phyloP scores from a whole-genome alignment of 2,113 vertebrate genomes.

The Neolamprologus cancellatus region DNA sequence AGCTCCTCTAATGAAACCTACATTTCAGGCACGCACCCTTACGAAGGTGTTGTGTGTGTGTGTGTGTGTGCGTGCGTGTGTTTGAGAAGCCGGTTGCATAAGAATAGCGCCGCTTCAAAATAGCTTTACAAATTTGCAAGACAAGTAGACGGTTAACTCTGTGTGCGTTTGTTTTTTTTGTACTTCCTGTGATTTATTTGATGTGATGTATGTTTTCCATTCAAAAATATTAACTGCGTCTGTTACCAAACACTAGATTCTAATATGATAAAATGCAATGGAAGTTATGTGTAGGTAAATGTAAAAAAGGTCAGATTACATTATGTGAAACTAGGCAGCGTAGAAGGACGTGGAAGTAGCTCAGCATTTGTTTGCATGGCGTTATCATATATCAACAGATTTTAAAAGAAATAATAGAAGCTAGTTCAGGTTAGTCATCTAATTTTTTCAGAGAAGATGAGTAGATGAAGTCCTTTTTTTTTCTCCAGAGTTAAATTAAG shows the following conservation, averaged over 20 bases:
- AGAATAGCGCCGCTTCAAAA: background rate
- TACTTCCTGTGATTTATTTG: background rate
- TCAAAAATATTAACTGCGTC: background rate
- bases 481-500: background rate
- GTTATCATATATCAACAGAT: background rate
- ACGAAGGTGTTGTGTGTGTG: constrained; percentile 17
- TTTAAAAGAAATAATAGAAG: background rate
- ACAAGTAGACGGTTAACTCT: background rate
- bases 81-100: background rate
- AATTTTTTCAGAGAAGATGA: background rate
- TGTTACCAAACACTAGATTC: background rate
- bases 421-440: background rate
- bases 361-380: background rate
- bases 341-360: background rate
- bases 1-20: constrained; percentile 67
- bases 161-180: background rate
- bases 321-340: background rate
- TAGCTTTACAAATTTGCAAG: background rate
- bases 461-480: background rate
- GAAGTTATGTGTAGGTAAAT: background rate
- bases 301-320: background rate
- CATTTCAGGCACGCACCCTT: constrained; percentile 40
- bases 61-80: background rate
- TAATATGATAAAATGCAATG: background rate
- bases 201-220: background rate